phyloP scores from a whole-genome alignment of 1,140 invertebrate genomes.

The Aphis craccivora region DNA sequence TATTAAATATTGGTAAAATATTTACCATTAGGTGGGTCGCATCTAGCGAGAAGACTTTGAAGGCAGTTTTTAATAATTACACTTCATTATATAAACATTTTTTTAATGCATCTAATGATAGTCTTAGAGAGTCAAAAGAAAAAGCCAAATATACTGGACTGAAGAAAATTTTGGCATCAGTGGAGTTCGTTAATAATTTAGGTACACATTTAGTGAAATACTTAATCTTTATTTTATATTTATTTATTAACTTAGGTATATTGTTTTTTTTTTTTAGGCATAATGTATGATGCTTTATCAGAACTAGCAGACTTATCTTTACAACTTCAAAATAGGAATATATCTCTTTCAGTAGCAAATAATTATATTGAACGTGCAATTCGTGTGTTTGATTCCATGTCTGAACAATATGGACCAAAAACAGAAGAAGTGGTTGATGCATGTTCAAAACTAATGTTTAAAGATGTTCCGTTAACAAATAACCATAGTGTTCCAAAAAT shows the following conservation, averaged over 20 bases:
- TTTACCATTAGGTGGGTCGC: background rate
- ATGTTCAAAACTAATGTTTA: too few species aligned
- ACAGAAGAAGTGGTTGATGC: too few species aligned
- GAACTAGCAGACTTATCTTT: conserved; percentile 5
- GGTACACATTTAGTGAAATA: background rate
- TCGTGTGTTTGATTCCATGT: too few species aligned
- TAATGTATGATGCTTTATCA: background rate
- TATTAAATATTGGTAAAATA: conserved; percentile 8
- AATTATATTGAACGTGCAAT: background rate
- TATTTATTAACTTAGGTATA: background rate
- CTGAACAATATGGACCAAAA: too few species aligned
- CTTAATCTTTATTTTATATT: background rate
- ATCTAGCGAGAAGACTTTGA: background rate
- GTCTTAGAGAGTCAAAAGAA: background rate
- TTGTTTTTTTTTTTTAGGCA: background rate
- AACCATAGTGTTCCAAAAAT: too few species aligned
- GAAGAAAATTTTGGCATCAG: background rate
- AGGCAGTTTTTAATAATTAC: background rate
- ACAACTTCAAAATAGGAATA: background rate
- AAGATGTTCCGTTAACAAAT: too few species aligned
- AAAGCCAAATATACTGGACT: background rate
- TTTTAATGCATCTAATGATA: background rate
- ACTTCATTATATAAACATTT: background rate
- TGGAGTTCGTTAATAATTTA: background rate
- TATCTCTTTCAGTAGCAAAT: background rate